phyloP scores from a whole-genome alignment of 2,888 invertebrate genomes.

The Drosophila melanosoma region DNA sequence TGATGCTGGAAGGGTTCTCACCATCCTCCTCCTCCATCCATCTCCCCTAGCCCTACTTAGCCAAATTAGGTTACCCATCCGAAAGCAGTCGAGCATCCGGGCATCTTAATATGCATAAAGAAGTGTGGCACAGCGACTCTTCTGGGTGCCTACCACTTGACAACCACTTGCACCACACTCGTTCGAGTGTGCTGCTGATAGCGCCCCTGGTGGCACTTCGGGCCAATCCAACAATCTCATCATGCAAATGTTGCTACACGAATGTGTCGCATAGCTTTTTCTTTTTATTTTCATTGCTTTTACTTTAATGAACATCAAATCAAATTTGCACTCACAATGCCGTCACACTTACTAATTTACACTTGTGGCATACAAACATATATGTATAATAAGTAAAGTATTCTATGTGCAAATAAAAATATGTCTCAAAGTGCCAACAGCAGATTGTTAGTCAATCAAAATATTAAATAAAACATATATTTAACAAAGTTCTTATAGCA shows the following conservation, averaged over 20 bases:
- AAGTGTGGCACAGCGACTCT: constrained; percentile 60
- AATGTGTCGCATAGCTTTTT: constrained; percentile 10
- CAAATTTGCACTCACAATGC: constrained; percentile 48
- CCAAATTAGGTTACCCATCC: constrained; percentile 75
- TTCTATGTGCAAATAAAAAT: neutral
- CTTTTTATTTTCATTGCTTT: constrained; percentile 11
- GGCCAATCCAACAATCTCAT: constrained; percentile 13
- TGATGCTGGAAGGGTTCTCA: constrained; percentile 58
- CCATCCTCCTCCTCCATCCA: neutral
- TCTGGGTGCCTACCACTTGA: constrained; percentile 62
- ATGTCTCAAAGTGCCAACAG: neutral
- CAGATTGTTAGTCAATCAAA: neutral
- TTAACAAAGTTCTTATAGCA: neutral
- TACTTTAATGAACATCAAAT: constrained; percentile 58
- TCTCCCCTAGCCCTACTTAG: constrained; percentile 46
- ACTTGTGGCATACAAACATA: constrained; percentile 8
- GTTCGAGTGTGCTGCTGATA: constrained; percentile 43
- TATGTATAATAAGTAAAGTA: neutral
- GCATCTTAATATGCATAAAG: constrained; percentile 74
- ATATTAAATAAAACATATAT: neutral
- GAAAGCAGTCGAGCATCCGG: constrained; percentile 25
- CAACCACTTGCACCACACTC: constrained; percentile 40
- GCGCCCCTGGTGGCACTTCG: constrained; percentile 33
- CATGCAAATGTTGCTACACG: constrained; percentile 22
- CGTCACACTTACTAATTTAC: constrained; percentile 46